Evolutionary conservation across 2,113 vertebrate species (phyloP), one percentile per base, ranked within the genome.

Genomic region (Tonatia bakeri): DNA sequence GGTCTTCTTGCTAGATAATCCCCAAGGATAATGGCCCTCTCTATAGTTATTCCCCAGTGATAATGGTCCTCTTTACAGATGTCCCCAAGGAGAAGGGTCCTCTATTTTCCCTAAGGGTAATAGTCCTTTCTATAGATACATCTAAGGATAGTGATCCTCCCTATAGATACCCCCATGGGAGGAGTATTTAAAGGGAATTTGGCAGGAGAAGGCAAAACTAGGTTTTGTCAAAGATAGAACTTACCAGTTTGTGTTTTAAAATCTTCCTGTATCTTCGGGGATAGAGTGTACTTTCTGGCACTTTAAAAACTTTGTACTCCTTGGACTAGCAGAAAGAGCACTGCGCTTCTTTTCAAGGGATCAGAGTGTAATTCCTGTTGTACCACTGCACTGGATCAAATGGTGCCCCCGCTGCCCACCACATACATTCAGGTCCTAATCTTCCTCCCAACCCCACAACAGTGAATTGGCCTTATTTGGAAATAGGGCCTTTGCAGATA

Each of bases 181-280:
- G 56, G 43, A 83, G 20, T 22, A 22, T 56, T 56, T 56, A 56
- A 56, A 56, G 20, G 47, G 15, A 94, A 79, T 36, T 36, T 64
- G 43, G 4, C 33, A 81, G 16, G 92, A 90, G 19, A 38, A 24
- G 40, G 8, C 11, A 83, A 87, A 91, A 43, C 9, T 70, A 69
- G 5, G 28, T 59, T 24, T 13, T 70, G 64, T 77, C 65, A 76
- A 96, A 26, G 31, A 17, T 79, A 67, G 33, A 84, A 64, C 9
- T 84, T 80, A 75, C 26, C 36, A 87, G 45, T 9, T 93, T 87
- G 5, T n/a, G 61, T n/a, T 83, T 72, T 94, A 7, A 87, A 91
- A 75, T 70, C 43, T 43, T 77, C 45, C 47, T 84, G 2, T 90
- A 4, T 61, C n/a, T 56, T 65, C 65, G 56, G 6, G 59, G 77